phyloP scores from a whole-genome alignment of 1,140 invertebrate genomes.

The Holcopasites calliopsidis region DNA sequence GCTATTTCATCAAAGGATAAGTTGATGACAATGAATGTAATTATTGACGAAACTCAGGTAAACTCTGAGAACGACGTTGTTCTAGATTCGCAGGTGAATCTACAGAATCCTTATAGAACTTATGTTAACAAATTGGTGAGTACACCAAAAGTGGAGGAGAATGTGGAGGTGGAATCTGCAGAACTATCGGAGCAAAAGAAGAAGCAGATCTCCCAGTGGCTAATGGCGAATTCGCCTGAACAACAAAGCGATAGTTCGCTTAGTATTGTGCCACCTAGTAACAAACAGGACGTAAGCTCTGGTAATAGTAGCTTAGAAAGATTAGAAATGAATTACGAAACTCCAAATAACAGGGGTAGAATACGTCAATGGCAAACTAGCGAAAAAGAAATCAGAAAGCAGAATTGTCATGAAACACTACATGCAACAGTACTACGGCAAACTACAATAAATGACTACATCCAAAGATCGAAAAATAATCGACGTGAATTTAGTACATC shows the following conservation, averaged over 20 bases:
- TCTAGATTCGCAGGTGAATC: slow-evolving; percentile 8
- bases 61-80: slow-evolving; percentile 34
- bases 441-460: slow-evolving; percentile 34
- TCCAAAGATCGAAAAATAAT: slow-evolving; percentile 12
- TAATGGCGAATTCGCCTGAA: slow-evolving; percentile 66
- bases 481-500: slow-evolving; percentile 2
- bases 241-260: slow-evolving; percentile 63
- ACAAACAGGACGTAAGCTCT: slow-evolving; percentile 65
- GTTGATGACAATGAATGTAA: not conserved
- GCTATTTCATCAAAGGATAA: slow-evolving; percentile 34
- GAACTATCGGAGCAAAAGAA: slow-evolving; percentile 46
- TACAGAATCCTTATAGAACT: not conserved
- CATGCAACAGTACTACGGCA: not conserved
- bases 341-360: slow-evolving; percentile 76
- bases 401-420: slow-evolving; percentile 8
- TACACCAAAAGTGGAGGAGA: not conserved
- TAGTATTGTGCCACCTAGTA: slow-evolving; percentile 63
- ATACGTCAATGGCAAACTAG: slow-evolving; percentile 45
- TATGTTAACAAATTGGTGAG: not conserved
- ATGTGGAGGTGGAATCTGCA: not conserved
- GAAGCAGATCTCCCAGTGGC: slow-evolving; percentile 72
- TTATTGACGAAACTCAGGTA: slow-evolving; percentile 32
- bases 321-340: slow-evolving; percentile 74
- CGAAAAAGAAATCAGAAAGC: slow-evolving; percentile 4
- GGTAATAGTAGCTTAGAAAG: slow-evolving; percentile 77